Conservation (phyloP, 92 coral and sea anemone genomes). For the Muricea muricata region DNA sequence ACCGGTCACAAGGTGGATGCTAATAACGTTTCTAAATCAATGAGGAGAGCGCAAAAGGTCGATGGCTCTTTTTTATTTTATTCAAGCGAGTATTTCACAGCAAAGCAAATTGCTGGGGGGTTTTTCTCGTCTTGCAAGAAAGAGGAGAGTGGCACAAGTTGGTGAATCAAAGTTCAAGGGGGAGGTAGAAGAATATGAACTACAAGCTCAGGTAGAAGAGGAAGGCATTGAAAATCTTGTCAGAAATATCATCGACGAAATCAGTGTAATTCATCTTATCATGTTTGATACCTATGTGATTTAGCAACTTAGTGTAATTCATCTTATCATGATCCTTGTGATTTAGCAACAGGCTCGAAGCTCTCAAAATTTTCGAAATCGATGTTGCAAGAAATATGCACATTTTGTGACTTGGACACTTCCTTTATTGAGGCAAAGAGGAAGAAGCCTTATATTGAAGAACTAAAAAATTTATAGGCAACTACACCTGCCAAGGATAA, state of each 20-base stretch:
- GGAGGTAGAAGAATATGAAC: slow-evolving; percentile 19
- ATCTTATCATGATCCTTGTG: slow-evolving; percentile 38
- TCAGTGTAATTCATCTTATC: slow-evolving; percentile 25
- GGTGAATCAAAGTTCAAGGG: not conserved
- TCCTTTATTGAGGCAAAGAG: slow-evolving; percentile 50
- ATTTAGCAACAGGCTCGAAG: slow-evolving; percentile 50
- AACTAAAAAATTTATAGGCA: slow-evolving; percentile 43
- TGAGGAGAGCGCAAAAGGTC: slow-evolving; percentile 19
- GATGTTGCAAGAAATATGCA: slow-evolving; percentile 67
- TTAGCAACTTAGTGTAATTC: slow-evolving; percentile 46
- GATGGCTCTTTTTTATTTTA: slow-evolving; percentile 43
- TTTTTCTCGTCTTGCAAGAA: slow-evolving; percentile 36
- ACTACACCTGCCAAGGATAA: slow-evolving; percentile 47
- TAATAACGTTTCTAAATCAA: slow-evolving; percentile 24
- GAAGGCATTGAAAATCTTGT: slow-evolving; percentile 44
- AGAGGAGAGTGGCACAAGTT: slow-evolving; percentile 25
- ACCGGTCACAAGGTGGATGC: slow-evolving; percentile 19
- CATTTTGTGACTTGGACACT: slow-evolving; percentile 59
- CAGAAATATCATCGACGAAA: slow-evolving; percentile 42
- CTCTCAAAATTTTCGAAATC: slow-evolving; percentile 57
- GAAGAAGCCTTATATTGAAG: slow-evolving; percentile 69
- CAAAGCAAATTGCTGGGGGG: slow-evolving; percentile 49
- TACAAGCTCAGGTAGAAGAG: slow-evolving; percentile 42
- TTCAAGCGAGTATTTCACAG: slow-evolving; percentile 36
- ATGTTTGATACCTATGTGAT: too few species aligned